These are phyloP conservation scores for Drosophila limbata DNA, from an alignment of 2,888 invertebrate species.

Conservation along the genomic window DNA sequence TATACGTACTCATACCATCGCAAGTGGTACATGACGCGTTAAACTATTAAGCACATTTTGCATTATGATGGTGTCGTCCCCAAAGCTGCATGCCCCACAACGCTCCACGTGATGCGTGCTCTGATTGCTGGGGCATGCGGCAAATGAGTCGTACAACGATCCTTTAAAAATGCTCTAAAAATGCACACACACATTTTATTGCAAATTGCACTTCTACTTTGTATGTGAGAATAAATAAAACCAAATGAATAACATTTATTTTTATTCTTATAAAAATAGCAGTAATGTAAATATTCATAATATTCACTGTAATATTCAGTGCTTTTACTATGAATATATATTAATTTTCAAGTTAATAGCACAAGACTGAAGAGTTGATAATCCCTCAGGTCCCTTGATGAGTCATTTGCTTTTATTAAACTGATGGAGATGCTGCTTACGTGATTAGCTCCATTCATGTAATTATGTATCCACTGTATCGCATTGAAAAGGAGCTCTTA, in stretches of 20 bases:
- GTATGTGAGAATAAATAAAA: not conserved
- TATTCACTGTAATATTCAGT: not conserved
- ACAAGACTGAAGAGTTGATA: not conserved
- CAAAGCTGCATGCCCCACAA: conserved; percentile 19
- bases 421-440: conserved; percentile 12
- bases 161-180: conserved; percentile 1
- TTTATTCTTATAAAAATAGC: not conserved
- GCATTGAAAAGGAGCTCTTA: conserved; percentile 27
- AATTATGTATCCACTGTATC: conserved; percentile 28
- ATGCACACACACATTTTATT: conserved; percentile 2
- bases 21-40: conserved; percentile 65
- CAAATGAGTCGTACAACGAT: conserved; percentile 19
- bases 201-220: not conserved
- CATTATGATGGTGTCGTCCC: conserved; percentile 24
- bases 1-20: conserved; percentile 8
- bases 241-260: not conserved
- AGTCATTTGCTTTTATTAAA: not conserved
- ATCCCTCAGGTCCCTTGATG: not conserved
- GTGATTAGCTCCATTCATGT: conserved; percentile 46
- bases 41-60: conserved; percentile 69
- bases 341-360: not conserved
- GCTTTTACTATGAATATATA: not conserved
- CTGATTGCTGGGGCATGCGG: conserved; percentile 30
- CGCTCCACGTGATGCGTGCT: conserved; percentile 15
- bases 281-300: not conserved